Conservation (phyloP, 30 jellyfish, hydroid and myxozoan genomes). For the Aurelia aurita region DNA sequence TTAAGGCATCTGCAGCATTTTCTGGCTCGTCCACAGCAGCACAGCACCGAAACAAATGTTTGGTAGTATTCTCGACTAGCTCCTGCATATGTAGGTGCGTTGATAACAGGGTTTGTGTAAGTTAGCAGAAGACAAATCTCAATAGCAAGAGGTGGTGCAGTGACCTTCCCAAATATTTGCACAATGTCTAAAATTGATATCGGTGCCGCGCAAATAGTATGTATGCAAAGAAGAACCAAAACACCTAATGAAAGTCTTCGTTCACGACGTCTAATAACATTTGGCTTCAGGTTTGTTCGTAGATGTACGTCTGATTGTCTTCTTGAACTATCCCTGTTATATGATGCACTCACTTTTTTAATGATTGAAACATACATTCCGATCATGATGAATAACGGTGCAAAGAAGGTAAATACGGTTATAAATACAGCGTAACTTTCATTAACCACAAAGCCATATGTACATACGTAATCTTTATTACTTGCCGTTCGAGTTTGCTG, state of each 20-base stretch:
- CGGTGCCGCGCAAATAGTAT: slow-evolving; percentile 53
- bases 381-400: slow-evolving; percentile 50
- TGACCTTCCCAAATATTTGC: slow-evolving; percentile 36
- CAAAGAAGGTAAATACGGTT: slow-evolving; percentile 52
- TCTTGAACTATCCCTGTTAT: not conserved
- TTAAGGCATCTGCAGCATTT: too few relatives aligned
- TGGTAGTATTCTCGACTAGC: slow-evolving; percentile 51
- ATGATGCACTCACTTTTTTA: slow-evolving; percentile 24
- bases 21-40: slow-evolving; percentile 37
- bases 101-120: slow-evolving; percentile 57
- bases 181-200: slow-evolving; percentile 42
- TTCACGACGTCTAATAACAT: slow-evolving; percentile 27
- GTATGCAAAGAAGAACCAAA: slow-evolving; percentile 31
- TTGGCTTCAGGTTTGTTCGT: slow-evolving; percentile 51
- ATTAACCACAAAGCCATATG: slow-evolving; percentile 47
- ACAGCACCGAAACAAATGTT: slow-evolving; percentile 28
- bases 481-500: not conserved
- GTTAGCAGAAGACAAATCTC: slow-evolving; percentile 51
- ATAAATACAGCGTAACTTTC: slow-evolving; percentile 47
- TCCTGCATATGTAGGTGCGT: slow-evolving; percentile 72
- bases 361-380: slow-evolving; percentile 32
- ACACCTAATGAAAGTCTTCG: slow-evolving; percentile 49
- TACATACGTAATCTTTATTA: slow-evolving; percentile 24
- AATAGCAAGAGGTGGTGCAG: slow-evolving; percentile 41
- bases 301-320: not conserved